Evolutionary conservation across 2,888 invertebrate species (phyloP).

Genomic region (Mesoligia furuncula): DNA sequence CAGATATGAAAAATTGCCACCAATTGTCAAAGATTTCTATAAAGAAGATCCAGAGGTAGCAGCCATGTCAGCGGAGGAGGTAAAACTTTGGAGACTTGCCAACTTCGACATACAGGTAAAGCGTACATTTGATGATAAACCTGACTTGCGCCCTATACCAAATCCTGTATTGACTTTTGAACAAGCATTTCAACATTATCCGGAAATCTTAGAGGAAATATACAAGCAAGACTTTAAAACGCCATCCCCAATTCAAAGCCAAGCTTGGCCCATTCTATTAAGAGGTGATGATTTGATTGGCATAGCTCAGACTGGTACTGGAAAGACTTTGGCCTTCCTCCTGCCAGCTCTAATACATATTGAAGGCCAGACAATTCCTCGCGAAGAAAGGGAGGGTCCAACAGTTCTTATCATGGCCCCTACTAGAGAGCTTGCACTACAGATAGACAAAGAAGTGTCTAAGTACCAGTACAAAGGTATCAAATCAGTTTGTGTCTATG

Average conservation of each 20-base stretch:
- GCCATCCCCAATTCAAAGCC: constrained; percentile 98
- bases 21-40: constrained; percentile 95
- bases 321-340: constrained; percentile 98
- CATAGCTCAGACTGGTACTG: constrained; percentile 98
- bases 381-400: constrained; percentile 94
- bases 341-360: constrained; percentile 98
- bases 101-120: constrained; percentile 94
- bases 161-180: constrained; percentile 95
- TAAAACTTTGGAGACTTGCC: constrained; percentile 91
- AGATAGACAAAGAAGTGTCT: constrained; percentile 97
- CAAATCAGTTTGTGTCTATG: constrained; percentile 97
- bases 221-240: constrained; percentile 94
- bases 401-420: constrained; percentile 97
- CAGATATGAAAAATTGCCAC: constrained; percentile 92
- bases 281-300: constrained; percentile 98
- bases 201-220: constrained; percentile 95
- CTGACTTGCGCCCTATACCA: constrained; percentile 90
- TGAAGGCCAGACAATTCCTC: constrained; percentile 94
- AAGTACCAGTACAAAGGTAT: constrained; percentile 97
- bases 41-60: constrained; percentile 93
- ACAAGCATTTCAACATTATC: constrained; percentile 95
- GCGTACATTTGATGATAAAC: constrained; percentile 91
- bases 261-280: constrained; percentile 98
- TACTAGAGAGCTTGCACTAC: constrained; percentile 97
- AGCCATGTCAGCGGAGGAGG: constrained; percentile 91